Evolutionary conservation across 2,888 invertebrate species (phyloP).

Genomic region (Plebejus melissa): DNA sequence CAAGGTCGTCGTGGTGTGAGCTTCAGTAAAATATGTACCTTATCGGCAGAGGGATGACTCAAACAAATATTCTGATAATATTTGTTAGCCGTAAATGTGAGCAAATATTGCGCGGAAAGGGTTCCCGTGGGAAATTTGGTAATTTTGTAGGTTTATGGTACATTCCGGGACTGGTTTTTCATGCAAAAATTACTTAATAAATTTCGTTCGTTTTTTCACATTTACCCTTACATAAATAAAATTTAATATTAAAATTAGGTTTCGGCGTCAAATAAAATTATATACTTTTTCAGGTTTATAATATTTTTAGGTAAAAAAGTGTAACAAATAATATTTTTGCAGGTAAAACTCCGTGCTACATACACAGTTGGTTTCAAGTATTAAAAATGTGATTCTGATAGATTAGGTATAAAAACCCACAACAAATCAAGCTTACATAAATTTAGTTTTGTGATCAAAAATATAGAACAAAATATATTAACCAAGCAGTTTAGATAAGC

Average conservation of each 20-base stretch:
- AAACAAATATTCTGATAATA: conserved; percentile 21
- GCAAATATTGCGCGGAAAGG: conserved; percentile 14
- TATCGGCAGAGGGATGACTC: background rate
- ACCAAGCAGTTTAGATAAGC: background rate
- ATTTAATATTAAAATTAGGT: conserved; percentile 13
- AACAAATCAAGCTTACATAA: background rate
- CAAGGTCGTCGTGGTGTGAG: background rate
- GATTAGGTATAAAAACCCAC: too few species aligned
- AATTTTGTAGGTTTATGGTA: conserved; percentile 22
- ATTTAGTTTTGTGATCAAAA: background rate
- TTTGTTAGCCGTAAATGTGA: conserved; percentile 19
- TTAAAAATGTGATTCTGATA: too few species aligned
- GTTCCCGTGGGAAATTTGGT: conserved; percentile 26
- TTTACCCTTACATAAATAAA: background rate
- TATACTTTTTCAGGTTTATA: background rate
- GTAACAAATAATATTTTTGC: too few species aligned
- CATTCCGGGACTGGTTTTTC: conserved; percentile 16
- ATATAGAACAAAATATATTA: background rate
- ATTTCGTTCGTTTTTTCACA: background rate
- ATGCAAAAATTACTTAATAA: conserved; percentile 11
- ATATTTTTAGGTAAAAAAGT: background rate
- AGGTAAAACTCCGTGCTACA: too few species aligned
- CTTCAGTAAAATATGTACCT: conserved; percentile 5
- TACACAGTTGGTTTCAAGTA: too few species aligned
- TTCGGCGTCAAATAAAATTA: background rate